Conservation (phyloP, 1,140 invertebrate species). For the Nilaparvata lugens region DNA sequence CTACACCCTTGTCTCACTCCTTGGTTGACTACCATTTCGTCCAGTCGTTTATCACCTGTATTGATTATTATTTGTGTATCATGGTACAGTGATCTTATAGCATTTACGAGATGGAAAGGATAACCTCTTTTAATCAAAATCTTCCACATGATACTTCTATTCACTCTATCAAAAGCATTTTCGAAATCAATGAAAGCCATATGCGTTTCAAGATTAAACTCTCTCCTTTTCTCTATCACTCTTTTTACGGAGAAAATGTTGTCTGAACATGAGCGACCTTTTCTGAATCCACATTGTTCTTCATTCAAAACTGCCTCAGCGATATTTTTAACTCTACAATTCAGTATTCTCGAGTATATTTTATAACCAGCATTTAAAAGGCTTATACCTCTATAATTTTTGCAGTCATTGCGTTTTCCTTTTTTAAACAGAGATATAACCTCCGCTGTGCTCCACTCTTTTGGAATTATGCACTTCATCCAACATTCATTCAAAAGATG, state of each 20-base stretch:
- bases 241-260: background rate
- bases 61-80: no score
- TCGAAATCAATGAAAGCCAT: background rate
- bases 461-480: background rate
- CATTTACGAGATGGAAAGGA: no score
- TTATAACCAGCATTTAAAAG: background rate
- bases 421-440: background rate
- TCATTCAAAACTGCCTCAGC: background rate
- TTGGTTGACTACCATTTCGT: no score
- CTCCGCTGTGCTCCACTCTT: background rate
- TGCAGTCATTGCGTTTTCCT: background rate
- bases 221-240: background rate
- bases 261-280: background rate
- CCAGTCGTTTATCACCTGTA: no score
- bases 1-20: no score
- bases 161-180: background rate
- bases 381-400: background rate
- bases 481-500: background rate
- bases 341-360: background rate
- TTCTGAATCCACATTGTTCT: background rate
- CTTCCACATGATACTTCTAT: background rate
- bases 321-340: background rate
- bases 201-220: background rate
- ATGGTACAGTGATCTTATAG: no score
- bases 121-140: background rate